Base-by-base conservation (phyloP, 2,797 vertebrate species). In the Craterocephalus amniculus region DNA sequence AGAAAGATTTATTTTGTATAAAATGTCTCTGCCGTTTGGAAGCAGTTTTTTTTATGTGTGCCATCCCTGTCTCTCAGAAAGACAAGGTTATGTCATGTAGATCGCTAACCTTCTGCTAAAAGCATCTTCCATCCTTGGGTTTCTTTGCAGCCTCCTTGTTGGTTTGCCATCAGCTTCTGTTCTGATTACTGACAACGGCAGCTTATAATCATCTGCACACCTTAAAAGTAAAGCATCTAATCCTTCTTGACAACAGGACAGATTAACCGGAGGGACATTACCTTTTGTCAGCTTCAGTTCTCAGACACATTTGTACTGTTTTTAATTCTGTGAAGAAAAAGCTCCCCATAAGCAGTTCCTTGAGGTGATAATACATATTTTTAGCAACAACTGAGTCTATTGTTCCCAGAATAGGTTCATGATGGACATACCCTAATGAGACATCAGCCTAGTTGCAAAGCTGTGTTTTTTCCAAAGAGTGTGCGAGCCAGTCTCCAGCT, bases 391-490 rank as follows among this genome's bases (percentile, higher is more conserved):
- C 40, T 18, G 49, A 56, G 61, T 68, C 54, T 65, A 26, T 67
- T 84, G 68, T 81, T 80, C 80, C 73, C 58, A 56, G 74, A 89
- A 83, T 76, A 83, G 74, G 66, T 51, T 58, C 4, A 10, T 87
- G 88, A 89, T 69, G 79, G 89, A 87, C 76, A 69, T 63, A 76
- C 78, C 78, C 71, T 88, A 87, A 85, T 74, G 63, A 89, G 85
- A 77, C 49, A 67, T 73, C 59, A 32, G 70, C 56, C 67, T 58
- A 64, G 57, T 73, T 85, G 56, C 70, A 64, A 64, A 67, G 58
- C 72, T 73, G 72, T 75, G 72, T 79, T 75, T 69, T 61, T 38
- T 2, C 45, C 11, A 34, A 75, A 77, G 74, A 61, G 58, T 79
- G 51, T 78, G 81, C 52, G 65, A 60, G 66, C 69, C 32, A 83